Conservation (phyloP, 2,797 vertebrate species). For the Sebastes miniatus region DNA sequence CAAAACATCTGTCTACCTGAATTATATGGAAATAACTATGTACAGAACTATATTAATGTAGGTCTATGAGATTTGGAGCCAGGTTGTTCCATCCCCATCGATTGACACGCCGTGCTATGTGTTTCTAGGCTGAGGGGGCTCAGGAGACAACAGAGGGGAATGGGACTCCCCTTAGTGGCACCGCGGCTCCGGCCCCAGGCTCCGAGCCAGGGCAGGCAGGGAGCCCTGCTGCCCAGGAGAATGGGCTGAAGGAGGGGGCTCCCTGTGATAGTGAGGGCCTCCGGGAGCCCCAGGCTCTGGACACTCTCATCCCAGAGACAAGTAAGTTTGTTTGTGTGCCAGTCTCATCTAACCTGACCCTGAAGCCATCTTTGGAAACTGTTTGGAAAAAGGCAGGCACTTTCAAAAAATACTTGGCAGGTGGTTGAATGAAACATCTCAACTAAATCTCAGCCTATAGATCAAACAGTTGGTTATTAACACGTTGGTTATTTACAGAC, state of each 20-base stretch:
- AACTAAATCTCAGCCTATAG: no score
- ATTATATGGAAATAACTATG: not conserved
- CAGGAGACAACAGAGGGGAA: conserved; percentile 79
- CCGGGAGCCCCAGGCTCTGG: conserved; percentile 89
- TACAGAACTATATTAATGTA: not conserved
- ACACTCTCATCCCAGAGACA: conserved; percentile 94
- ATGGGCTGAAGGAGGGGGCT: conserved; percentile 85
- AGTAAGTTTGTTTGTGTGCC: conserved; percentile 84
- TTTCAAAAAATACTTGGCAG: no score
- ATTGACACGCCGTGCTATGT: conserved; percentile 83
- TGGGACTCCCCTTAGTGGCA: conserved; percentile 74
- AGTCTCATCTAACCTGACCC: no score
- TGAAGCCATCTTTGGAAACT: no score
- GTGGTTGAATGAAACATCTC: no score
- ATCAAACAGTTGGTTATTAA: no score
- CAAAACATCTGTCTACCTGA: not conserved
- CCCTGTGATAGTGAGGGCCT: conserved; percentile 82
- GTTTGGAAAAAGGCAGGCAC: no score
- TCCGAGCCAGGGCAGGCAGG: conserved; percentile 62
- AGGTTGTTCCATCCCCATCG: conserved; percentile 69
- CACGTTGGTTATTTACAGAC: no score
- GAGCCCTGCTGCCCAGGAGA: conserved; percentile 81
- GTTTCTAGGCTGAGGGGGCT: conserved; percentile 87
- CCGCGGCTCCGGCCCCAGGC: conserved; percentile 56
- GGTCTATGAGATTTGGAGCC: conserved; percentile 33